Conservation (phyloP, 2,113 vertebrate genomes). For the Dicentrarchus labrax region DNA sequence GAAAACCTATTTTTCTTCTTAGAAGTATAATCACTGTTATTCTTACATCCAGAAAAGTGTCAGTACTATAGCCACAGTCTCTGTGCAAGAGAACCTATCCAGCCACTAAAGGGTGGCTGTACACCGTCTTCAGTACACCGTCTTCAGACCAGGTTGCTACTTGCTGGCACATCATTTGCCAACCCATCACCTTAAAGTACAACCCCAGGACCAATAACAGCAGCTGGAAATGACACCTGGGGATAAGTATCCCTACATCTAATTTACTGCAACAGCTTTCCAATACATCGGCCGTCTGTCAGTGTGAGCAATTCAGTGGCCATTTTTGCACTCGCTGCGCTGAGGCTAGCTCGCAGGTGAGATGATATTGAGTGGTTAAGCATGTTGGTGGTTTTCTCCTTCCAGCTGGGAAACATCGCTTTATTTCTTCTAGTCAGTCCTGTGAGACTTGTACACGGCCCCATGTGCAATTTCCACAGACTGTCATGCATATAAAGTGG, state of each 20-base stretch:
- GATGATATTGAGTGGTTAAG: not conserved
- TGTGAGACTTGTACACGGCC: constrained; percentile 24
- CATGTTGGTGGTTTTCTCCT: constrained; percentile 1
- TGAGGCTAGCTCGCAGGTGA: not conserved
- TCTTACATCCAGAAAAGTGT: not conserved
- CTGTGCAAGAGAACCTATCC: too few species aligned
- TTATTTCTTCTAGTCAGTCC: constrained; percentile 25
- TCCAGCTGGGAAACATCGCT: constrained; percentile 26
- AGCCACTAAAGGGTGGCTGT: not conserved
- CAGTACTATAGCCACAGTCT: not conserved
- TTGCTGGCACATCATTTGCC: not conserved
- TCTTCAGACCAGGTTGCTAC: constrained; percentile 2
- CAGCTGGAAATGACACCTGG: constrained; percentile 8
- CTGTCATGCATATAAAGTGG: constrained; percentile 54
- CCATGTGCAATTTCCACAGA: constrained; percentile 36
- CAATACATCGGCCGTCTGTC: constrained; percentile 21
- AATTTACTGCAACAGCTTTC: constrained; percentile 2
- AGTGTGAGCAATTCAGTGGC: not conserved
- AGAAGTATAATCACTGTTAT: not conserved
- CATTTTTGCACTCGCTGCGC: constrained; percentile 5
- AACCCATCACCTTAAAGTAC: constrained; percentile 1
- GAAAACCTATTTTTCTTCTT: too few species aligned
- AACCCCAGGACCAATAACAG: constrained; percentile 19
- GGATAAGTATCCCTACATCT: not conserved
- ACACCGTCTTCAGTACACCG: too few species aligned